Evolutionary conservation across 2,888 invertebrate genomes (phyloP).

Genomic region (Rhabditoides inermis): DNA sequence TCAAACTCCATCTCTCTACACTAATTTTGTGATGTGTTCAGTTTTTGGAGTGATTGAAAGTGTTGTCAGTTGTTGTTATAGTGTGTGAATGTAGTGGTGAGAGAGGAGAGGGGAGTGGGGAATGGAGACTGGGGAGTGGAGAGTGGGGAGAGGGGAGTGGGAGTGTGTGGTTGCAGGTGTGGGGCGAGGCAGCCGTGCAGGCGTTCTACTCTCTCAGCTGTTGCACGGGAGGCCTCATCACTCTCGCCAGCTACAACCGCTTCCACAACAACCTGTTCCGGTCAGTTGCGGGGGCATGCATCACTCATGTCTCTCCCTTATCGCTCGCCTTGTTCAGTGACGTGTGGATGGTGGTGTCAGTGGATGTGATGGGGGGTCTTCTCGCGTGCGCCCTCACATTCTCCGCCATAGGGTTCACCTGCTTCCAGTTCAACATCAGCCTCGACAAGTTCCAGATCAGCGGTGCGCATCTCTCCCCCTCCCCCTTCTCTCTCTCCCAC

Average conservation of each 20-base stretch:
- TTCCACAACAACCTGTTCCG: constrained; percentile 75
- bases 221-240: constrained; percentile 78
- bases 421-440: constrained; percentile 67
- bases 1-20: too few species aligned
- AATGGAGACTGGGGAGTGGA: too few species aligned
- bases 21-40: neutral
- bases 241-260: constrained; percentile 74
- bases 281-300: constrained; percentile 60
- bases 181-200: constrained; percentile 77
- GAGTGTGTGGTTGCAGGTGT: constrained; percentile 60
- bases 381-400: constrained; percentile 75
- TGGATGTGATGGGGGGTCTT: constrained; percentile 71
- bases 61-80: too few species aligned
- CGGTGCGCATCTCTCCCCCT: too few species aligned
- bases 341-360: constrained; percentile 68
- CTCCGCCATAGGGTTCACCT: constrained; percentile 73
- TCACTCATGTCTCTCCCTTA: neutral
- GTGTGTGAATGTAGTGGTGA: too few species aligned
- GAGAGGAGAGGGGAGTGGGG: too few species aligned
- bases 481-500: neutral
- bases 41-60: too few species aligned
- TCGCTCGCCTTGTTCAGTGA: constrained; percentile 63
- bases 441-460: constrained; percentile 44
- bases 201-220: constrained; percentile 79
- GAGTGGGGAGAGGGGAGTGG: too few species aligned